phyloP scores from a whole-genome alignment of 2,113 vertebrate species.

The Menura novaehollandiae region DNA sequence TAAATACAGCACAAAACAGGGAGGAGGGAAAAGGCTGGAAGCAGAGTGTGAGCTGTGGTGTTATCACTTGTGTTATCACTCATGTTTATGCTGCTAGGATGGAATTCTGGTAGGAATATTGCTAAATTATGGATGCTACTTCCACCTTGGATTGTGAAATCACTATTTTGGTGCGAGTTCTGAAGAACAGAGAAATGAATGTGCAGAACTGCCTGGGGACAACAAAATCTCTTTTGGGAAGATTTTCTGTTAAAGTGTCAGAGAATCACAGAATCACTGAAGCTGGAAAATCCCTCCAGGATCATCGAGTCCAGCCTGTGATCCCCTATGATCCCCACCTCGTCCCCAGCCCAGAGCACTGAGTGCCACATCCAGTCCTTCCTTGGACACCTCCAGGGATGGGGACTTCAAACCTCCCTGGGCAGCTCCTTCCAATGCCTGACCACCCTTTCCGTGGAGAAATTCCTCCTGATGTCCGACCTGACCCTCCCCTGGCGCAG shows the following conservation, averaged over 20 bases:
- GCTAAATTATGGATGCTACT: not conserved
- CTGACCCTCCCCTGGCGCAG: too few species aligned
- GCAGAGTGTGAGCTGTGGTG: not conserved
- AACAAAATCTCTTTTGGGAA: not conserved
- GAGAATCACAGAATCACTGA: not conserved
- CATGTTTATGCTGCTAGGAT: rapidly evolving
- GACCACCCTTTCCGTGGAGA: too few species aligned
- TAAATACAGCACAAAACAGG: rapidly evolving
- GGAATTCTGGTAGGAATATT: not conserved
- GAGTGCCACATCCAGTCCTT: not conserved
- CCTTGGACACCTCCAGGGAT: not conserved
- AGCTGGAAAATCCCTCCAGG: not conserved
- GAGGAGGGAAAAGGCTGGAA: not conserved
- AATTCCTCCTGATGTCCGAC: too few species aligned
- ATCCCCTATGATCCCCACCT: not conserved
- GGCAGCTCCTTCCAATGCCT: not conserved
- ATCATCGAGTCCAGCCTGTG: not conserved
- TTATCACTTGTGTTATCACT: rapidly evolving
- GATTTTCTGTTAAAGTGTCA: not conserved
- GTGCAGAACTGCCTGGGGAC: not conserved
- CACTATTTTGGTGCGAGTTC: not conserved
- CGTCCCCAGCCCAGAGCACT: not conserved
- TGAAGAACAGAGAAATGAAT: not conserved
- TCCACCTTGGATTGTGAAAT: not conserved
- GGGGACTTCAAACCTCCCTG: not conserved